Evolutionary conservation across 92 coral and sea anemone genomes (phyloP).

Genomic region (Heteractis magnifica): DNA sequence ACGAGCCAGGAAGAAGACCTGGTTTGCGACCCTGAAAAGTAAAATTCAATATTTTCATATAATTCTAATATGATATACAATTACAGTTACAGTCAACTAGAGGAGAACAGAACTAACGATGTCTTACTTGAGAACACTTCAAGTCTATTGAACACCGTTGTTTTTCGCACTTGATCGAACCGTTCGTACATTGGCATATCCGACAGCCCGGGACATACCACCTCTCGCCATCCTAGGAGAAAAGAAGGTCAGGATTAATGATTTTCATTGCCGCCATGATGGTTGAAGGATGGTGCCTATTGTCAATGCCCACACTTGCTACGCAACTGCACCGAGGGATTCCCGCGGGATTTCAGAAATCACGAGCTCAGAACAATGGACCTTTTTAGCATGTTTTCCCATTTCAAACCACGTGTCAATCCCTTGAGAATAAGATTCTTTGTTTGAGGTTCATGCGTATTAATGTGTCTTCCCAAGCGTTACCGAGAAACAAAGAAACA

Average conservation of each 20-base stretch:
- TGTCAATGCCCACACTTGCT: background rate
- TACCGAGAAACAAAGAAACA: no score
- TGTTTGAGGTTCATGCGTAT: no score
- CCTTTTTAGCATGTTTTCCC: no score
- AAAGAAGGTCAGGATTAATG: background rate
- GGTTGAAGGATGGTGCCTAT: background rate
- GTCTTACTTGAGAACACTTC: slow-evolving; percentile 59
- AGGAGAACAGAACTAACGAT: background rate
- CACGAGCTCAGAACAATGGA: no score
- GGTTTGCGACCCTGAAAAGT: slow-evolving; percentile 65
- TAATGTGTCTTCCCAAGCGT: no score
- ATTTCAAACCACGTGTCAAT: no score
- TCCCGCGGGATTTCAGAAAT: no score
- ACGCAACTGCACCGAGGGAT: no score
- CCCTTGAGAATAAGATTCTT: no score
- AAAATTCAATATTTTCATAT: background rate
- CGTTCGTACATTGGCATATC: slow-evolving; percentile 61
- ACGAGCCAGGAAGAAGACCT: slow-evolving; percentile 83
- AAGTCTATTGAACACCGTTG: slow-evolving; percentile 53
- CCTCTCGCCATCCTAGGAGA: slow-evolving; percentile 62
- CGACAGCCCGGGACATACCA: slow-evolving; percentile 80
- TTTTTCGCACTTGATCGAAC: slow-evolving; percentile 48
- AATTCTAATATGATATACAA: background rate
- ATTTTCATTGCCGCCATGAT: background rate
- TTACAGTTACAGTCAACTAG: background rate